Base-by-base conservation (phyloP, 2,113 vertebrate species). In the Macroglossus sobrinus region DNA sequence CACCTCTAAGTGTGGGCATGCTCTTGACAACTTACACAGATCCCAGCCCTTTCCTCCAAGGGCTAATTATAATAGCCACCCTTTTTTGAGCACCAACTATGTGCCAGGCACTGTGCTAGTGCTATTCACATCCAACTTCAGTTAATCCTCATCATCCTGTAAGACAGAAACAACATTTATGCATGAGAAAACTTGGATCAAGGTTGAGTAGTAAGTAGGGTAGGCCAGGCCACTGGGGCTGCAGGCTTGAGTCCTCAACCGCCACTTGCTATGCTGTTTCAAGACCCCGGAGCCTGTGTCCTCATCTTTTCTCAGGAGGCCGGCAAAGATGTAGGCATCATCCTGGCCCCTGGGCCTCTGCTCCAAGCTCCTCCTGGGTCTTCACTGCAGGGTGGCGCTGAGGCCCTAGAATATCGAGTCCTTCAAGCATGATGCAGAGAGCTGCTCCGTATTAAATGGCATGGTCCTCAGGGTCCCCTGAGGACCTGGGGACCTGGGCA, bases 251-350 rank as follows among this genome's bases (percentile, higher is more conserved):
- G 35, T 72, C 26, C 59, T 7, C 10, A 47, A 12, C 53, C 59
- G 43, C 14, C 12, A 55, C 21, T 7, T 28, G 40, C 78, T 38
- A 2, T 26, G 78, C 21, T 45, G 43, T 12, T 47, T 85, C 24
- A 33, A 15, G 47, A 30, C 18, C 12, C 53, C 1, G 16, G 33
- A 38, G 40, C 43, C 50, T 4, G 57, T 28, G 26, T 35, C 47
- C 38, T 45, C 38, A 28, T 4, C 55, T 66, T 57, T 66, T 72
- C 61, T 68, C 1, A 64, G 59, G 21, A 16, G 47, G 38, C 40
- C 40, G 81, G 10, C 0, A 4, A 59, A 0, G 30, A 19, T 4
- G 33, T 24, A 12, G 40, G 63, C 38, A 35, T 15, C 9, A 0
- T 43, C 43, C 76, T 72, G 59, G 61, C 10, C 69, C 53, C 21